These are phyloP conservation scores for Apocheima hispidaria DNA, from an alignment of 2,888 invertebrate species.

Conservation along the genomic window DNA sequence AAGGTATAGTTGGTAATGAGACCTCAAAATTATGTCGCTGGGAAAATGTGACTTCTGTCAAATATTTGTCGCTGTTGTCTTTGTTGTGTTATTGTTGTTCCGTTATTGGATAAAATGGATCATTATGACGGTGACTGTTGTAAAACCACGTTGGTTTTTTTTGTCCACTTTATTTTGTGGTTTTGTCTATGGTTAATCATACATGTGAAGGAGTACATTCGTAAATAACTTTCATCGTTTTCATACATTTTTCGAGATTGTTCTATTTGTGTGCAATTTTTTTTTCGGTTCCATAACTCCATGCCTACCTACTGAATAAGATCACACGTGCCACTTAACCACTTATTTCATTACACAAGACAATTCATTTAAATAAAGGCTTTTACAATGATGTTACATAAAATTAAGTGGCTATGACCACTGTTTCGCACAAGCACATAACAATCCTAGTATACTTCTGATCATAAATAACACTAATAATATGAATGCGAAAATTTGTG, in stretches of 20 bases:
- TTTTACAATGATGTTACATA: no score
- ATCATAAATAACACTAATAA: no score
- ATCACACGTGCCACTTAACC: background rate
- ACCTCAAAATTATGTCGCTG: conserved; percentile 49
- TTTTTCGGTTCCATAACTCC: background rate
- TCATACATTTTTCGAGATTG: background rate
- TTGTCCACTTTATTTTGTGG: conserved; percentile 1
- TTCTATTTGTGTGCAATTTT: background rate
- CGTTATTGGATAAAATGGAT: background rate
- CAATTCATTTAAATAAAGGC: no score
- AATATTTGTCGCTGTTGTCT: conserved; percentile 12
- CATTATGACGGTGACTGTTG: no score
- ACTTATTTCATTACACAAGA: no score
- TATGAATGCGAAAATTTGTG: no score
- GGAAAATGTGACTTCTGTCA: conserved; percentile 29
- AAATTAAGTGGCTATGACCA: no score
- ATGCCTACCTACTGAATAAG: background rate
- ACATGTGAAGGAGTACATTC: background rate
- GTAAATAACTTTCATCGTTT: conserved; percentile 10
- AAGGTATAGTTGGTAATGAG: conserved; percentile 35
- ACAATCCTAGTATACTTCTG: no score
- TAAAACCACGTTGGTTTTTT: background rate
- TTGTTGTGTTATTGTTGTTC: background rate
- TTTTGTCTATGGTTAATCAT: background rate
- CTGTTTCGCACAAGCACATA: no score